phyloP scores from a whole-genome alignment of 2,888 invertebrate genomes.

The Microctonus aethiopoides region DNA sequence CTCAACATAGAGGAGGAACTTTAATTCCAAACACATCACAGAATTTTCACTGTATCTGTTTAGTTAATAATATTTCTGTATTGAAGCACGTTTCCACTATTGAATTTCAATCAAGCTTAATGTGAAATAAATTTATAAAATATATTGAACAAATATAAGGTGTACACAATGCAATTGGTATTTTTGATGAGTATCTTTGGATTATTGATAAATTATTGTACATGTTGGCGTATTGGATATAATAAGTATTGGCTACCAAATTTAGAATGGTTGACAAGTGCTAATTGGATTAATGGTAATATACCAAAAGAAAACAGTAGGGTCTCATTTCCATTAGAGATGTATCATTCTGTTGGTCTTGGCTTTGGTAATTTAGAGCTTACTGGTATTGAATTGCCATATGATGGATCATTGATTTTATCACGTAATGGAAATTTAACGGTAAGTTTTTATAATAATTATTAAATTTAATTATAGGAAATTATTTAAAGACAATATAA shows the following conservation, averaged over 20 bases:
- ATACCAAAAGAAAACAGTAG: slow-evolving; percentile 52
- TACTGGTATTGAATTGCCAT: slow-evolving; percentile 54
- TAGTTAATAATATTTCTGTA: not conserved
- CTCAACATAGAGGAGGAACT: not conserved
- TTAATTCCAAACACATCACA: not conserved
- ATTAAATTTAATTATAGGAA: not conserved
- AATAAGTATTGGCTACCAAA: slow-evolving; percentile 59
- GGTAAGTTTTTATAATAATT: slow-evolving; percentile 31
- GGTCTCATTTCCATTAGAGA: slow-evolving; percentile 57
- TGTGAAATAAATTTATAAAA: not conserved
- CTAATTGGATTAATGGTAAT: slow-evolving; percentile 54
- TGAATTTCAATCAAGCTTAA: not conserved
- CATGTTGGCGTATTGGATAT: slow-evolving; percentile 21
- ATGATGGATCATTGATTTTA: slow-evolving; percentile 55
- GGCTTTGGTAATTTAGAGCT: slow-evolving; percentile 45
- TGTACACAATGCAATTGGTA: slow-evolving; percentile 6
- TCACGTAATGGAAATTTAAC: slow-evolving; percentile 44
- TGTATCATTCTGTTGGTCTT: slow-evolving; percentile 58
- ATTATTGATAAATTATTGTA: not conserved
- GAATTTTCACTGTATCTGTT: not conserved
- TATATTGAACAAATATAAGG: slow-evolving; percentile 2
- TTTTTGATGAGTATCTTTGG: slow-evolving; percentile 10
- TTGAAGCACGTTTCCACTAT: not conserved
- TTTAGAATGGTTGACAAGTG: slow-evolving; percentile 55
- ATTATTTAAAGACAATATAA: slow-evolving; percentile 16